Evolutionary conservation across 2,113 vertebrate genomes (phyloP).

Genomic region (Tenebrosternarchus preto): DNA sequence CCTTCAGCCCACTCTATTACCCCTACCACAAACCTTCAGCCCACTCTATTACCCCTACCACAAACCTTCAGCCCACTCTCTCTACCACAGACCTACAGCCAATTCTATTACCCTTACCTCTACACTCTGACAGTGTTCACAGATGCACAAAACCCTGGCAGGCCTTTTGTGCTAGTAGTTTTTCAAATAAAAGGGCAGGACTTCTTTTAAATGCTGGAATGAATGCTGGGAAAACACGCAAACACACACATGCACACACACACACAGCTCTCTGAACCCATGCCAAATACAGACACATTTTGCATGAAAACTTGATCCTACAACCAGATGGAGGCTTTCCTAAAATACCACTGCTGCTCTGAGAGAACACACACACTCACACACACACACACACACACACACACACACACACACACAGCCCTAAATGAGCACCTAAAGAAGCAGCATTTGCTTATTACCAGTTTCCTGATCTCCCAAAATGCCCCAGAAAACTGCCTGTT

Average conservation of each 20-base stretch:
- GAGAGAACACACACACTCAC: slow-evolving; percentile 1
- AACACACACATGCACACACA: not conserved
- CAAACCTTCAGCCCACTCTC: too few relatives aligned
- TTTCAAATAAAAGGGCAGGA: too few relatives aligned
- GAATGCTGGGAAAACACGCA: too few relatives aligned
- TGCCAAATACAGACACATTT: not conserved
- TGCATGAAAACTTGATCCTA: slow-evolving; percentile 30
- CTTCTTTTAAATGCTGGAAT: too few relatives aligned
- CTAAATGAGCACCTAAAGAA: slow-evolving; percentile 17
- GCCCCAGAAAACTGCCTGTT: slow-evolving; percentile 24
- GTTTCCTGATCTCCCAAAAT: slow-evolving; percentile 26
- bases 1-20: too few relatives aligned
- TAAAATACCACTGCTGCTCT: not conserved
- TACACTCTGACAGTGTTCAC: too few relatives aligned
- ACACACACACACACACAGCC: slow-evolving; percentile 18
- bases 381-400: slow-evolving; percentile 1
- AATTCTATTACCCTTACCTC: too few relatives aligned
- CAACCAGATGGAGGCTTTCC: slow-evolving; percentile 30
- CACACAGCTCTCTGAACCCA: not conserved
- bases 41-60: too few relatives aligned
- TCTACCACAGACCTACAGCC: too few relatives aligned
- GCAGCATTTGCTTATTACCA: slow-evolving; percentile 4
- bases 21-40: too few relatives aligned
- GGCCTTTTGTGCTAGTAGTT: too few relatives aligned
- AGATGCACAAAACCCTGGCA: too few relatives aligned